phyloP scores from a whole-genome alignment of 2,113 vertebrate genomes.

The Centrocercus urophasianus region DNA sequence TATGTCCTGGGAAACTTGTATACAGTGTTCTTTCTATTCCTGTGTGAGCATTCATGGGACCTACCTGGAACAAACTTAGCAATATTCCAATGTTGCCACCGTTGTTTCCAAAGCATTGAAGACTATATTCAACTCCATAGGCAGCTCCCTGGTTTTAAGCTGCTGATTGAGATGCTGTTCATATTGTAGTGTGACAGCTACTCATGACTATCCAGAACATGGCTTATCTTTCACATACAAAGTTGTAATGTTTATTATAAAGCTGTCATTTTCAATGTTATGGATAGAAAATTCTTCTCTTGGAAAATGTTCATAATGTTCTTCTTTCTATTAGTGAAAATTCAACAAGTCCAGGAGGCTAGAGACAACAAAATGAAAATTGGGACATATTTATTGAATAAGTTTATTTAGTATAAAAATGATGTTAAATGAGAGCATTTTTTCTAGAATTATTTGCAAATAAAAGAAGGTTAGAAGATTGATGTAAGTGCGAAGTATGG shows the following conservation, averaged over 20 bases:
- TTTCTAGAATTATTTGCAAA: constrained; percentile 16
- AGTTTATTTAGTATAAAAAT: background rate
- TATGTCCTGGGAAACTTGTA: background rate
- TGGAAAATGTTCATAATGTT: background rate
- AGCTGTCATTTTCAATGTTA: background rate
- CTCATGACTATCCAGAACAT: background rate
- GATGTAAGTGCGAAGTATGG: constrained; percentile 6
- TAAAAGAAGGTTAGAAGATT: background rate
- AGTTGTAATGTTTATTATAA: background rate
- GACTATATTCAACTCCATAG: background rate
- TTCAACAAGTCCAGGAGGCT: background rate
- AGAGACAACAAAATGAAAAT: background rate
- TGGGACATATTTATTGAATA: background rate
- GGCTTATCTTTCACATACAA: background rate
- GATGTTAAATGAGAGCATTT: background rate
- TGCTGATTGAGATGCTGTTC: background rate
- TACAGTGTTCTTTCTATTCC: background rate
- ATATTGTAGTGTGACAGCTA: background rate
- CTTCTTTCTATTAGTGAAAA: background rate
- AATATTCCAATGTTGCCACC: background rate
- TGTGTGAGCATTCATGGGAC: background rate
- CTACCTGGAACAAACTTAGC: background rate
- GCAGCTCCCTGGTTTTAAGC: background rate
- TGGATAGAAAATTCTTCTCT: background rate
- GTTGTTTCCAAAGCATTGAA: background rate